Percentiles rank a stretch among this genome's conserved stretches.
Evolutionary conservation across 2,797 vertebrate genomes (phyloP).

Genomic region (Steatocranus sp.): DNA sequence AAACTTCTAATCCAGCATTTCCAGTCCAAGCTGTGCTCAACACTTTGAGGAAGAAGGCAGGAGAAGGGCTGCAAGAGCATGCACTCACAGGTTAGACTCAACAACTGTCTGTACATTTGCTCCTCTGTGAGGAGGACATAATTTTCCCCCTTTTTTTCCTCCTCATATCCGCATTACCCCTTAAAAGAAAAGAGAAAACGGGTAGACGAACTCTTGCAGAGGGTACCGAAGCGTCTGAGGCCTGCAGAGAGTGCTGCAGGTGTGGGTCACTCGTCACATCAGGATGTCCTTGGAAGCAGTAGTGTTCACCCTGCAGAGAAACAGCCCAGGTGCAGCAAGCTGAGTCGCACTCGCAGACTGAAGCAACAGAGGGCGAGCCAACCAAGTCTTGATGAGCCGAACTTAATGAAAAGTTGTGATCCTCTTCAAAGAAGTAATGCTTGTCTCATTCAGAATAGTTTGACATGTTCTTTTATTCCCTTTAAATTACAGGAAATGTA

Average conservation of each 20-base stretch:
- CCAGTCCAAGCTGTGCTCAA: conserved; percentile 75
- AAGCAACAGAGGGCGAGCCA: neutral
- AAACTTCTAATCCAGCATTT: conserved; percentile 76
- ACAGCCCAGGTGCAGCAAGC: conserved; percentile 8
- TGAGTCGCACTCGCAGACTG: conserved; percentile 52
- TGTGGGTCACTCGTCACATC: neutral
- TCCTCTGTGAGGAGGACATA: neutral
- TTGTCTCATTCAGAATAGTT: neutral
- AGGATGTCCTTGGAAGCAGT: neutral
- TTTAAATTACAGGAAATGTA: neutral
- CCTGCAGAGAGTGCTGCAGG: neutral
- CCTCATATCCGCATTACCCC: neutral
- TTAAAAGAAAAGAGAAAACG: conserved; percentile 45
- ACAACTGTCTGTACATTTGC: neutral
- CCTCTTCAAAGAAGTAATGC: conserved; percentile 16
- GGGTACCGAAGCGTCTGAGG: conserved; percentile 30
- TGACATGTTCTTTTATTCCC: neutral
- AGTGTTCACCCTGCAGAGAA: neutral
- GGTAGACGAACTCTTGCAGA: conserved; percentile 2
- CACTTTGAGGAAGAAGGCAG: conserved; percentile 72
- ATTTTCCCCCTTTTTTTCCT: neutral
- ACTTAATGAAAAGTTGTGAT: neutral
- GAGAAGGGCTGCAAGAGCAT: conserved; percentile 14
- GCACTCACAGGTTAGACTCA: conserved; percentile 68
- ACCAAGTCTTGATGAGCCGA: neutral